Evolutionary conservation across 2,888 invertebrate species (phyloP).

Genomic region (Mimas tiliae): DNA sequence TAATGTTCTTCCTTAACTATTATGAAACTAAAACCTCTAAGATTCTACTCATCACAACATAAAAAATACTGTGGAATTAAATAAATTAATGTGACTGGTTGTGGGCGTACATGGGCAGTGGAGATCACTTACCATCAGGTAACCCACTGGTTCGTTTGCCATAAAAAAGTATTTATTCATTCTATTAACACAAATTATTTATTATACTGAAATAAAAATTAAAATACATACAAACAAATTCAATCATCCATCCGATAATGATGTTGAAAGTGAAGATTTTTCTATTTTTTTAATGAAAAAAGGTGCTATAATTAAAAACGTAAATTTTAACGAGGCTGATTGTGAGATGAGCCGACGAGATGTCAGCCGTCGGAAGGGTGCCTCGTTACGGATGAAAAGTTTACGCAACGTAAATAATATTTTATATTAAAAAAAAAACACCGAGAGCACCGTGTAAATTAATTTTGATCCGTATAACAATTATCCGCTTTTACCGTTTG

Average conservation of each 20-base stretch:
- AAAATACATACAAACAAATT: constrained; percentile 11
- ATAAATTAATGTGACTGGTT: no score
- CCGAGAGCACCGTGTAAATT: constrained; percentile 21
- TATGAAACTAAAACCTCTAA: no score
- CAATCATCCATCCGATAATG: constrained; percentile 28
- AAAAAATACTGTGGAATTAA: no score
- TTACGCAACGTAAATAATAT: constrained; percentile 30
- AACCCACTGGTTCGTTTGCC: no score
- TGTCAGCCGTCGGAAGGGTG: constrained; percentile 41
- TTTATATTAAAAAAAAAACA: constrained; percentile 24
- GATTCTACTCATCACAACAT: no score
- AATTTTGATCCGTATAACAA: constrained; percentile 26
- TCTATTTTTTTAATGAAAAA: constrained; percentile 23
- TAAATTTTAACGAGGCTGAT: constrained; percentile 67
- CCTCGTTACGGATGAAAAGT: constrained; percentile 35
- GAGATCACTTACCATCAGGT: no score
- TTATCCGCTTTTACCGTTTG: constrained; percentile 19
- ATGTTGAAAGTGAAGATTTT: constrained; percentile 21
- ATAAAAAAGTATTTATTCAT: no score
- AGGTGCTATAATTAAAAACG: constrained; percentile 64
- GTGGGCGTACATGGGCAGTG: no score
- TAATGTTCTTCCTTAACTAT: no score
- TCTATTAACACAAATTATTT: neutral
- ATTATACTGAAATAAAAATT: neutral
- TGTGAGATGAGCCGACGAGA: constrained; percentile 48